Base-by-base conservation (phyloP, 2,797 vertebrate genomes). In the Channallabes apus region DNA sequence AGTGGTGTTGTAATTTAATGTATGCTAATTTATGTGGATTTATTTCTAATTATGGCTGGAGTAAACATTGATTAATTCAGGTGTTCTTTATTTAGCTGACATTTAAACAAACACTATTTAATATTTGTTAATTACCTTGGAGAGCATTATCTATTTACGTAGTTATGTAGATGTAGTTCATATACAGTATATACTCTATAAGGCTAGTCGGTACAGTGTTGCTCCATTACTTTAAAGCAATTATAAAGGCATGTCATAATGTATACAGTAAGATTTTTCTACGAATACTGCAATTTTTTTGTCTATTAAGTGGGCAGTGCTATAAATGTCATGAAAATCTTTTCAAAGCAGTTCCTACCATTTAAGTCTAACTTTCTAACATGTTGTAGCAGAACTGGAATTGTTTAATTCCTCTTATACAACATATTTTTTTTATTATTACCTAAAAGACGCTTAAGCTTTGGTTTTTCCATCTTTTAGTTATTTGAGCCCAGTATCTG, bases 51-150 rank as follows among this genome's bases (percentile, higher is more conserved):
- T 14, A 41, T 79, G 77, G 56, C 58, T 41, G 12, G 77, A 79
- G 77, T 79, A 61, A 79, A 79, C 77, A 62, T 17, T 62, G 77
- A 79, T 62, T 79, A 79, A 35, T 59, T 58, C 77, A 62, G 32
- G 32, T 62, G 77, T 59, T 79, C 11, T 62, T 79, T 79, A 38
- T 62, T 79, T 41, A 38, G 32, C 58, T 41, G 77, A 79, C 32
- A 41, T 62, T 59, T 67, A 38, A 61, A 41, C 58, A 79, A 62
- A 61, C 58, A 79, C 38, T 18, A 62, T 41, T 79, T 62, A 78
- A 58, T 76, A 54, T 32, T 22, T 62, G 32, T 62, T 62, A 79
- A 62, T 79, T 61, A 62, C 77, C 27, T 58, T 27, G 22, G n/a
- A 76, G 73, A 29, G 32, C 17, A 11, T 18, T 18, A 27, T 54